Evolutionary conservation across 1,140 invertebrate species (phyloP).

Genomic region (Dufourea novaeangliae): DNA sequence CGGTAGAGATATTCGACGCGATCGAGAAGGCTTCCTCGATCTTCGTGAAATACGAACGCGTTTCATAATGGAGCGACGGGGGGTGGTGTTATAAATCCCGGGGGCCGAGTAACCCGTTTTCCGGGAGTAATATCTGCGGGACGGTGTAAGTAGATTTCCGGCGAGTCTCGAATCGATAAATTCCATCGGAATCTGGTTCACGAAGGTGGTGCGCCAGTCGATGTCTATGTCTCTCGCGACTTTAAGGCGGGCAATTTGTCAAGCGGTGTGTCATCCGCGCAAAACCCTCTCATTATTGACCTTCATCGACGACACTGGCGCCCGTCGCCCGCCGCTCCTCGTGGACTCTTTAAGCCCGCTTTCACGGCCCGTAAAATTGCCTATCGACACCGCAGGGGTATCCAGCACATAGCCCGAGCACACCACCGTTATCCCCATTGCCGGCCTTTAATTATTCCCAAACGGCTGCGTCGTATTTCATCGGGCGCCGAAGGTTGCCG

Average conservation of each 20-base stretch:
- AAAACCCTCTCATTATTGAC: constrained; percentile 60
- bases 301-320: constrained; percentile 29
- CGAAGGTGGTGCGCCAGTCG: background rate
- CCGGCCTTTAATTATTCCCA: constrained; percentile 55
- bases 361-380: constrained; percentile 61
- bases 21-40: background rate
- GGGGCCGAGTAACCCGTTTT: constrained; percentile 34
- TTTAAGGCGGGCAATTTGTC: constrained; percentile 56
- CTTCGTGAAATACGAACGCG: background rate
- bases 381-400: constrained; percentile 38
- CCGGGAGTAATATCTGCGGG: constrained; percentile 25
- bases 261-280: constrained; percentile 41
- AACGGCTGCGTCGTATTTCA: constrained; percentile 35
- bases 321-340: too few species aligned
- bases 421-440: constrained; percentile 22
- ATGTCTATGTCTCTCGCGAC: background rate
- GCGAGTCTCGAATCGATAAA: constrained; percentile 25
- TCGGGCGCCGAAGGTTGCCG: constrained; percentile 26
- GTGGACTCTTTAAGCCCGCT: constrained; percentile 41
- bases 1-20: too few species aligned
- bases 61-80: background rate
- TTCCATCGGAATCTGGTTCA: constrained; percentile 33
- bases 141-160: constrained; percentile 17
- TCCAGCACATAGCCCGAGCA: constrained; percentile 27
- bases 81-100: constrained; percentile 30